phyloP scores from a whole-genome alignment of 2,797 vertebrate genomes.

The Protonibea diacanthus region DNA sequence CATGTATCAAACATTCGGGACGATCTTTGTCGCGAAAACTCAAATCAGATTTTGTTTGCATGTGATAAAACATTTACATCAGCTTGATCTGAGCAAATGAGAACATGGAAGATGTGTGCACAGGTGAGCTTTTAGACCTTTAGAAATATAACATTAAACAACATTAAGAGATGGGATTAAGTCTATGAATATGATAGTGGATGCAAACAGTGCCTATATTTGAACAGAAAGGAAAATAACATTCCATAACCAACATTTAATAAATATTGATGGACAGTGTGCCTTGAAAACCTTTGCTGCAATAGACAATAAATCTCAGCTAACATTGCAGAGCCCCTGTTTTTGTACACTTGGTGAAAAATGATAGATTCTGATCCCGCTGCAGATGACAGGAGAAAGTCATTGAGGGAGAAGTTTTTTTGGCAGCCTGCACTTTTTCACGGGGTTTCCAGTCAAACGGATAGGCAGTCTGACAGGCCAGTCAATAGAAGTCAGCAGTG shows the following conservation, averaged over 20 bases:
- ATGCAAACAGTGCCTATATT: conserved; percentile 13
- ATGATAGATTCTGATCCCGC: conserved; percentile 47
- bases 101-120: background rate
- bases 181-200: background rate
- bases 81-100: conserved; percentile 17
- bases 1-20: conserved; percentile 36
- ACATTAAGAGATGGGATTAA: conserved; percentile 5
- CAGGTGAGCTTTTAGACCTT: conserved; percentile 2
- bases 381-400: conserved; percentile 62
- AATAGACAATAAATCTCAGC: conserved; percentile 26
- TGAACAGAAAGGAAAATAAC: background rate
- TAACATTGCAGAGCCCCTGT: conserved; percentile 12
- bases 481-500: conserved; percentile 85
- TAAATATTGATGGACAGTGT: conserved; percentile 27
- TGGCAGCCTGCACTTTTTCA: conserved; percentile 71
- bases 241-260: background rate
- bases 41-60: conserved; percentile 40
- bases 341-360: conserved; percentile 53
- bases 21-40: conserved; percentile 10
- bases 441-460: conserved; percentile 65
- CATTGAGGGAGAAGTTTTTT: conserved; percentile 61
- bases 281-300: conserved; percentile 2
- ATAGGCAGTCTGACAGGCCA: conserved; percentile 75
- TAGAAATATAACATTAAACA: background rate
- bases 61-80: conserved; percentile 44